A percentile compares a stretch with the other conserved stretches of the same genome.
Conservation (phyloP, 2,797 vertebrate genomes). For the Xenopus petersii region DNA sequence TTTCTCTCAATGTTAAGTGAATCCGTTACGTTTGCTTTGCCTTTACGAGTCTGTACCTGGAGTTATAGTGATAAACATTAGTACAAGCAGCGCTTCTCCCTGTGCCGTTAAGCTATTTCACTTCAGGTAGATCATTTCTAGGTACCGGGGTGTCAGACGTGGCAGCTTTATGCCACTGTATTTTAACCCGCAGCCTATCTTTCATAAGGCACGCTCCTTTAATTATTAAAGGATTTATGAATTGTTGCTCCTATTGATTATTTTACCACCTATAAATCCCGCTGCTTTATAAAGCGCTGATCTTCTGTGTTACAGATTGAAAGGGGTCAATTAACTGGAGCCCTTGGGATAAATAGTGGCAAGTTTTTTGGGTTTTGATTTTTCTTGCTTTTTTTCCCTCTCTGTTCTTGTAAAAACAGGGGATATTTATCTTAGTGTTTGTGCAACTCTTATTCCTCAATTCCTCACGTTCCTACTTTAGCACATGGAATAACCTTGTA, state of each 20-base stretch:
- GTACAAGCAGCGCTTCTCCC: too few species aligned
- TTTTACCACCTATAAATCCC: slow-evolving; percentile 44
- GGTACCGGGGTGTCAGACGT: neutral
- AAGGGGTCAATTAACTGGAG: slow-evolving; percentile 44
- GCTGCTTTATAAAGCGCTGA: slow-evolving; percentile 45
- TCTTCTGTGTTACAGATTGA: slow-evolving; percentile 38
- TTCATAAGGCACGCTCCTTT: slow-evolving; percentile 44
- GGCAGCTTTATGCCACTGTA: slow-evolving; percentile 31
- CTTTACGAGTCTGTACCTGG: neutral
- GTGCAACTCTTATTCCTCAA: neutral
- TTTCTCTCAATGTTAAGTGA: neutral
- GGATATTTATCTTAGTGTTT: slow-evolving; percentile 29
- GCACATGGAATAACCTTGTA: slow-evolving; percentile 34
- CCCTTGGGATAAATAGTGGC: slow-evolving; percentile 50
- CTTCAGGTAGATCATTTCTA: slow-evolving; percentile 18
- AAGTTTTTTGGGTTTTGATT: slow-evolving; percentile 1
- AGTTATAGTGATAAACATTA: too few species aligned
- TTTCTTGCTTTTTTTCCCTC: neutral
- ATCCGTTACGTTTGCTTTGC: neutral
- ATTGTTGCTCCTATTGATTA: slow-evolving; percentile 53
- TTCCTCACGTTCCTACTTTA: slow-evolving; percentile 2
- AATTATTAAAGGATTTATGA: slow-evolving; percentile 57
- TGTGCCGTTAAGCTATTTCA: neutral
- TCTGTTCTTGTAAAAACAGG: slow-evolving; percentile 43
- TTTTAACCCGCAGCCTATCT: slow-evolving; percentile 29